Evolutionary conservation across 2,888 invertebrate species (phyloP).

Genomic region (Oxyscelio sp.): DNA sequence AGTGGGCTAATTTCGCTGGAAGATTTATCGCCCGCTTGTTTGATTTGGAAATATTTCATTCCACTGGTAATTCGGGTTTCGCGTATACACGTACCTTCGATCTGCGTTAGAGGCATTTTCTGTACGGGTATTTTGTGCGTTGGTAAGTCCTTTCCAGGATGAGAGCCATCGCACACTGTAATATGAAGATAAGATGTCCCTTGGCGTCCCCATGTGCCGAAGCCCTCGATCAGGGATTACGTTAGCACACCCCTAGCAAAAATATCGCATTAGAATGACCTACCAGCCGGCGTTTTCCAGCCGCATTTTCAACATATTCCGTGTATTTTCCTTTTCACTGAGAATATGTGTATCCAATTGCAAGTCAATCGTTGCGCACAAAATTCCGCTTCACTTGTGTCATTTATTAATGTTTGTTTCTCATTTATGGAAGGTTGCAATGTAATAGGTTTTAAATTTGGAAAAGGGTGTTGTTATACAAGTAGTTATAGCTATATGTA

Average conservation of each 20-base stretch:
- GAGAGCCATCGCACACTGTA: constrained; percentile 82
- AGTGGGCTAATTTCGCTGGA: background rate
- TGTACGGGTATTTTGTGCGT: constrained; percentile 11
- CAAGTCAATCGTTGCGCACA: constrained; percentile 58
- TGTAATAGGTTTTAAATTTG: no score
- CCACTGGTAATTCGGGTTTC: background rate
- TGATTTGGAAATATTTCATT: background rate
- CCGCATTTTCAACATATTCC: constrained; percentile 58
- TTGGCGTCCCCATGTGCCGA: constrained; percentile 82
- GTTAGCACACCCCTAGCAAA: constrained; percentile 82
- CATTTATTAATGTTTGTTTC: constrained; percentile 18
- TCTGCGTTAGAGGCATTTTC: constrained; percentile 13
- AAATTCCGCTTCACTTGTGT: constrained; percentile 33
- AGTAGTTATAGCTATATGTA: no score
- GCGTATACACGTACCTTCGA: background rate
- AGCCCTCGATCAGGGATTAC: constrained; percentile 86
- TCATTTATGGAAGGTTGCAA: no score
- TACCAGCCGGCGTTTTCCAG: constrained; percentile 69
- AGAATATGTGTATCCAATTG: constrained; percentile 72
- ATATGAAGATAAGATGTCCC: constrained; percentile 87
- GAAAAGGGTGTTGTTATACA: no score
- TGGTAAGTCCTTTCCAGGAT: constrained; percentile 73
- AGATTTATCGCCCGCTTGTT: background rate
- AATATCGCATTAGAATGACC: constrained; percentile 81
- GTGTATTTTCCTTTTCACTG: constrained; percentile 63